Conservation (phyloP, 2,888 invertebrate species). For the Latrodectus elegans region DNA sequence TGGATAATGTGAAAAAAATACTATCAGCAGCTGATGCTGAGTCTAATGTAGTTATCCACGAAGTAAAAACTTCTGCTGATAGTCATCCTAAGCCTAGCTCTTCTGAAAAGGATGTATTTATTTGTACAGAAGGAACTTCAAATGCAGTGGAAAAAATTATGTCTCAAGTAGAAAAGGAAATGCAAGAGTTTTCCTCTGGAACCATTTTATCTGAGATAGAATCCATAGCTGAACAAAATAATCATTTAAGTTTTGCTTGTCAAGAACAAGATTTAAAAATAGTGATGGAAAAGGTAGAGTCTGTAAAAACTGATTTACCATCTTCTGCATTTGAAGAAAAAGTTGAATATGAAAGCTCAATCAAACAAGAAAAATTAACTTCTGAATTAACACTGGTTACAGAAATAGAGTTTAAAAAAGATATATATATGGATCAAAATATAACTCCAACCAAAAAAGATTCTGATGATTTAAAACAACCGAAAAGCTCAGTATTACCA, state of each 20-base stretch:
- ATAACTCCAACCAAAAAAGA: neutral
- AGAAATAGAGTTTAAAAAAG: neutral
- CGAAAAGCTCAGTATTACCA: neutral
- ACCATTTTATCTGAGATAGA: neutral
- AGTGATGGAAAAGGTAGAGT: neutral
- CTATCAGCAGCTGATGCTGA: constrained; percentile 65
- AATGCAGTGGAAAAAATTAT: constrained; percentile 4
- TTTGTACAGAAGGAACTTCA: constrained; percentile 5
- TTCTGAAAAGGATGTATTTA: neutral
- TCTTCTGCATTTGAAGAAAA: neutral
- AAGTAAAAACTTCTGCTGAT: constrained; percentile 6
- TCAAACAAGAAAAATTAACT: neutral
- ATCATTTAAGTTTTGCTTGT: neutral
- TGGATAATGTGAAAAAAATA: constrained; percentile 62
- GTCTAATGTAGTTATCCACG: constrained; percentile 54
- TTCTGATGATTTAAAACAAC: too few relatives aligned
- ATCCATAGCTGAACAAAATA: neutral
- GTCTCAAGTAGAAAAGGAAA: constrained; percentile 6
- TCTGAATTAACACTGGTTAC: neutral
- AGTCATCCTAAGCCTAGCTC: neutral
- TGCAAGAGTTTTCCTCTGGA: neutral
- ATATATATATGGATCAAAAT: neutral
- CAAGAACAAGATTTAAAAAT: neutral
- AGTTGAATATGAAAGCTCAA: neutral
- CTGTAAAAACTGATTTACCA: neutral